Evolutionary conservation across 2,888 invertebrate genomes (phyloP).

Genomic region (Dryobotodes eremita): DNA sequence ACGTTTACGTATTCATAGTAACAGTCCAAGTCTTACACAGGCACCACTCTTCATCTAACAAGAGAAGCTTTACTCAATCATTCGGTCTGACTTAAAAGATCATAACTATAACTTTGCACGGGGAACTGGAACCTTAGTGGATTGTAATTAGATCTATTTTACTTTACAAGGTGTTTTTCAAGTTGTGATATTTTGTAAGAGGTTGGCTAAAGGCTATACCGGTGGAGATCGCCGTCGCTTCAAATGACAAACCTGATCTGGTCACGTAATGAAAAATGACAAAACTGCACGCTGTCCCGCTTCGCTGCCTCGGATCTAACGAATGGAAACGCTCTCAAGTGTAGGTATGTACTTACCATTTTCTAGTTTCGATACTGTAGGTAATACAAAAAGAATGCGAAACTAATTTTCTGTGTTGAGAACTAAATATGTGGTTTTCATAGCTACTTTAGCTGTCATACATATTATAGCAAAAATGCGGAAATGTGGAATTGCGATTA

Average conservation of each 20-base stretch:
- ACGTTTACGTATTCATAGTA: constrained; percentile 85
- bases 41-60: constrained; percentile 84
- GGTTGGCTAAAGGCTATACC: constrained; percentile 77
- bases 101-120: constrained; percentile 23
- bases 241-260: constrained; percentile 91
- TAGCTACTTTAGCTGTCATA: not conserved
- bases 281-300: constrained; percentile 81
- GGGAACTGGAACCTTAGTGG: constrained; percentile 36
- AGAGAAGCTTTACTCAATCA: constrained; percentile 81
- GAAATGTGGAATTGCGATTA: not conserved
- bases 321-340: constrained; percentile 67
- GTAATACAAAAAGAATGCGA: not conserved
- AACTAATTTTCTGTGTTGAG: not conserved
- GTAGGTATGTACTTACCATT: constrained; percentile 36
- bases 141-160: constrained; percentile 55
- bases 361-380: constrained; percentile 20
- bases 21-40: constrained; percentile 81
- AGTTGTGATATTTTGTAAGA: constrained; percentile 31
- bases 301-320: constrained; percentile 69
- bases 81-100: constrained; percentile 45
- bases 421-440: not conserved
- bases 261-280: constrained; percentile 93
- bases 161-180: not conserved
- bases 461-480: not conserved
- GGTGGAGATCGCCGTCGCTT: constrained; percentile 78